Base-by-base conservation (phyloP, 2,797 vertebrate genomes). In the Mus caroli region DNA sequence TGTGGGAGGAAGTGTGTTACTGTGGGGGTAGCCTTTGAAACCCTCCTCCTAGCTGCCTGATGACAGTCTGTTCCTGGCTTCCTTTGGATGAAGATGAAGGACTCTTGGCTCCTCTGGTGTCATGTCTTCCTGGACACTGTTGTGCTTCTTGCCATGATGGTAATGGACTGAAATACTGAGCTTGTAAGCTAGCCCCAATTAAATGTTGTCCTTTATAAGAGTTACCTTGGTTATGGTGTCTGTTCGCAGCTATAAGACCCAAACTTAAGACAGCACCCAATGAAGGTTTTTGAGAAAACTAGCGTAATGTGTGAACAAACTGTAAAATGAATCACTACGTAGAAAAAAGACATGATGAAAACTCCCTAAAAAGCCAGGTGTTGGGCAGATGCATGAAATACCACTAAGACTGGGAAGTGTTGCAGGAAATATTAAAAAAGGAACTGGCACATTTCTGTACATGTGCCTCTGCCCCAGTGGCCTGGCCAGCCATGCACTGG, bases 271-370 rank as follows among this genome's bases (percentile, higher is more conserved):
- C 34, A 71, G 67, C 67, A 88, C 64, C 91, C 37, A 95, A 82
- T 82, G 14, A 6, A 93, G 92, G 73, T 60, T 90, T 58, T 58
- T 84, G 79, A 92, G 94, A 86, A 89, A 89, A 82, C 76, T 82
- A 52, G 75, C 24, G 4, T 73, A 22, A 75, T 78, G 2, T 43
- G 7, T 31, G 78, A 37, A 60, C 40, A 90, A 58, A 80, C 62
- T 84, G 11, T 77, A 91, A 89, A 93, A 84, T 78, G 17, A 88
- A 95, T 85, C 31, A 50, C 11, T 10, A 17, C 75, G 67, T 94
- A 50, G 87, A 80, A 95, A 93, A 94, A 93, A 52, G 37, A 67
- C 46, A 54, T 67, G 58, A n/a, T 82, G 90, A 92, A 92, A 94
- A 71, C 37, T 79, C 37, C n/a, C 46, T 84, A 26, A 31, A 58